Conservation (phyloP, 1,140 invertebrate genomes). For the Cotesia chilonis region DNA sequence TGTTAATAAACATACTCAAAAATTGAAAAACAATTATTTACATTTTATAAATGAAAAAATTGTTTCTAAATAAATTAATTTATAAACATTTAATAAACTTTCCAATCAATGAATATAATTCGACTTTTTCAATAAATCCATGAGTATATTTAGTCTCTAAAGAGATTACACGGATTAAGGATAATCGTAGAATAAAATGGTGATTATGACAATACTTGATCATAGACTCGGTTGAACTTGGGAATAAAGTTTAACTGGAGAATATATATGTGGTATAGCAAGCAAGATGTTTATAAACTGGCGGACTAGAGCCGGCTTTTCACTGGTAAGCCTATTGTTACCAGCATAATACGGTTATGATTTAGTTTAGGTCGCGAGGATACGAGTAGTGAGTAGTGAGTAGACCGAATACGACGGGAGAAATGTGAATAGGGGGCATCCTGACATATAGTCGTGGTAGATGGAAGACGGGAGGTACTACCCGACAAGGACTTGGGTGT, state of each 20-base stretch:
- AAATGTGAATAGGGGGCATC: slow-evolving; percentile 28
- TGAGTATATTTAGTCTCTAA: no score
- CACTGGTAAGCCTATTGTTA: slow-evolving; percentile 58
- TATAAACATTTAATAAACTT: no score
- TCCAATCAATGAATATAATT: no score
- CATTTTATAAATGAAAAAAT: no score
- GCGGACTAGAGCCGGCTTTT: slow-evolving; percentile 61
- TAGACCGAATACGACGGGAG: slow-evolving; percentile 36
- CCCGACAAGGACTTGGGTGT: slow-evolving; percentile 36
- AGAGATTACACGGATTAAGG: no score
- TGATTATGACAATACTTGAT: neutral
- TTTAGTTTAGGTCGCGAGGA: slow-evolving; percentile 61
- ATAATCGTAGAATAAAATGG: neutral
- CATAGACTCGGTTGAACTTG: no score
- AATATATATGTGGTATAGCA: slow-evolving; percentile 22
- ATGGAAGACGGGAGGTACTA: slow-evolving; percentile 16
- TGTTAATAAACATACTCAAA: no score
- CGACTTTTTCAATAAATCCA: no score
- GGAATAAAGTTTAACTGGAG: neutral
- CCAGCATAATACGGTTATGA: slow-evolving; percentile 61
- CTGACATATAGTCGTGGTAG: slow-evolving; percentile 28
- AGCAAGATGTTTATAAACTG: slow-evolving; percentile 55
- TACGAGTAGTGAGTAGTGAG: slow-evolving; percentile 38
- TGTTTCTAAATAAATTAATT: no score
- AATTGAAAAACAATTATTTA: no score